These are phyloP conservation scores for Trochalopteron elliotii DNA, from an alignment of 2,113 vertebrate species.

Conservation along the genomic window DNA sequence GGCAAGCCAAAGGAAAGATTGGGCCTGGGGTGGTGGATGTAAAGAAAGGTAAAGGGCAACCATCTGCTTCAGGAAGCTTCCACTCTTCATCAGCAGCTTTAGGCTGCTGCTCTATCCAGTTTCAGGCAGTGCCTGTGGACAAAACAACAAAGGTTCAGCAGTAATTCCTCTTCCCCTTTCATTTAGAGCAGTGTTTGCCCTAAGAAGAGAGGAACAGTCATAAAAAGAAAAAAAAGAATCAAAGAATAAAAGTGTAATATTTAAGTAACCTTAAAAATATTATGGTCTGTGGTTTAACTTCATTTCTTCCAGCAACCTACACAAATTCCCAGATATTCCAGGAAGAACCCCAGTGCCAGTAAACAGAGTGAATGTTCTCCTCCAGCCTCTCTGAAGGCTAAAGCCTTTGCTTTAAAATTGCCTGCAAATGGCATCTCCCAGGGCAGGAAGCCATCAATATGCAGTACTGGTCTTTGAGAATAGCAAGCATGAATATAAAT, in stretches of 20 bases:
- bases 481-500: conserved; percentile 22
- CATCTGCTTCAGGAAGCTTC: background rate
- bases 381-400: background rate
- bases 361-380: background rate
- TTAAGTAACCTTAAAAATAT: background rate
- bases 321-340: background rate
- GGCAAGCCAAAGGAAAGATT: conserved; percentile 33
- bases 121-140: background rate
- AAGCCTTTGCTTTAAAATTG: background rate
- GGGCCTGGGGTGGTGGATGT: background rate
- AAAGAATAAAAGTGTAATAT: background rate
- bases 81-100: background rate
- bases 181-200: background rate
- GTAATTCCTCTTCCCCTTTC: background rate
- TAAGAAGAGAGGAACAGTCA: background rate
- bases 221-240: no score
- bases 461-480: background rate
- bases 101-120: background rate
- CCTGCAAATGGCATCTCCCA: background rate
- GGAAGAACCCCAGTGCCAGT: background rate
- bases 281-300: background rate
- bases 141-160: background rate
- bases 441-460: conserved; percentile 33
- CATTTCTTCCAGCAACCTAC: background rate
- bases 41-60: conserved; percentile 23